Base-by-base conservation (phyloP, 2,113 vertebrate species). In the Psittacus erithacus region DNA sequence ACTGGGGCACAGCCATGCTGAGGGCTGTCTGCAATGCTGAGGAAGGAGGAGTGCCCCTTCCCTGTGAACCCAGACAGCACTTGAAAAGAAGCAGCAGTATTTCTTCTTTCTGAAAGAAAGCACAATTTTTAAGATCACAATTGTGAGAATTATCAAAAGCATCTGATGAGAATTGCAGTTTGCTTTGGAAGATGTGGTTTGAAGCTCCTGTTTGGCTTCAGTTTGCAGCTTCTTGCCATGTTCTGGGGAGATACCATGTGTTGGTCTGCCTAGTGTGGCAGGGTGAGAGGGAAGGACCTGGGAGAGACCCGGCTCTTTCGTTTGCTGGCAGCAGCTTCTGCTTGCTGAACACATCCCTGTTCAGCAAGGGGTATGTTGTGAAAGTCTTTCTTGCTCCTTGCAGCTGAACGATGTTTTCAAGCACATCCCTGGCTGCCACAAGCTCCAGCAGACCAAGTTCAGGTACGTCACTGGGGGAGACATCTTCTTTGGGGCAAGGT, bases 361-460 rank as follows among this genome's bases (percentile, higher is more conserved):
- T 83, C 53, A 38, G 55, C 44, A 13, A 39, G 19, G 70, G 55
- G 27, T 12, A 1, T 5, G 0, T 43, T 75, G 44, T 79, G 17
- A 90, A 20, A 28, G n/a, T 23, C 10, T 25, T 22, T 95, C 49
- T 94, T 90, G 47, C 38, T 91, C 65, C 55, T 29, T 95, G 8
- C 97, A 99, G 99, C 97, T 99, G 60, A 99, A 99, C 1, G 98
- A 99, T 0, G 91, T 99, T 31, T 99, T 99, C 97, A 98, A 98
- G 87, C 98, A 98, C 70, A 97, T 99, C 87, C 97, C 98, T 0
- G 99, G 98, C 2, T 97, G 96, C 10, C 99, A 99, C 90, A 98
- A 97, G 76, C 97, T 99, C 79, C 98, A 99, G 84, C 98, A 98
- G 85, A 99, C 99, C 3, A 96, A 97, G n/a, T 99, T 99, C 97